Evolutionary conservation across 1,140 invertebrate genomes (phyloP).

Genomic region (Zaprionus ornatus): DNA sequence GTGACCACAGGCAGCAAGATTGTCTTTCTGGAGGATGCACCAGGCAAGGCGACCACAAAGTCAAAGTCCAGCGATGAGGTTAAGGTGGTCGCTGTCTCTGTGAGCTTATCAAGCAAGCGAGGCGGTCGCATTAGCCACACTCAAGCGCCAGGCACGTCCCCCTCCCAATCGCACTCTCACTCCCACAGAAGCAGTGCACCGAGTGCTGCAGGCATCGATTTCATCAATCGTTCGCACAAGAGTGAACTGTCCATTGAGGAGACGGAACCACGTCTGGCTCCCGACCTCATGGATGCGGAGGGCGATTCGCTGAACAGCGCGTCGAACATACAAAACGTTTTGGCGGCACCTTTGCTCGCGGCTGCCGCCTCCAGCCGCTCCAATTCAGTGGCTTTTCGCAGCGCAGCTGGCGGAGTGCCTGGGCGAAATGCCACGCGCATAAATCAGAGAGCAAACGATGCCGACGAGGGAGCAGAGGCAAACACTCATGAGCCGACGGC

Average conservation of each 20-base stretch:
- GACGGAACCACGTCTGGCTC: conserved; percentile 59
- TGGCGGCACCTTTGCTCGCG: conserved; percentile 66
- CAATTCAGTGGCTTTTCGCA: conserved; percentile 46
- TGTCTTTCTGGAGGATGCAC: conserved; percentile 76
- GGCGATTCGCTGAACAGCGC: conserved; percentile 75
- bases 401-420: conserved; percentile 23
- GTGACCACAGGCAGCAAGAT: conserved; percentile 81
- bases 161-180: neutral
- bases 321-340: conserved; percentile 75
- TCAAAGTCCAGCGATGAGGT: conserved; percentile 65
- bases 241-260: conserved; percentile 81
- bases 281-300: conserved; percentile 57
- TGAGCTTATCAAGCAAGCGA: conserved; percentile 75
- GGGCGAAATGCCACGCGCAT: conserved; percentile 47
- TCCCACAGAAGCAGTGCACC: conserved; percentile 26
- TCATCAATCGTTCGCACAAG: conserved; percentile 80
- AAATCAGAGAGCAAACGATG: conserved; percentile 43
- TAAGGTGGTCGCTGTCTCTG: conserved; percentile 77
- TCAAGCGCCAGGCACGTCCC: conserved; percentile 12
- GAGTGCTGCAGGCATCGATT: conserved; percentile 53
- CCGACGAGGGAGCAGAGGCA: conserved; percentile 20
- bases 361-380: conserved; percentile 47
- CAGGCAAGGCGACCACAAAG: conserved; percentile 19
- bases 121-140: conserved; percentile 46
- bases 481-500: conserved; percentile 15